These are phyloP conservation scores for Neogobius melanostomus DNA, from an alignment of 2,113 vertebrate genomes.

Conservation along the genomic window DNA sequence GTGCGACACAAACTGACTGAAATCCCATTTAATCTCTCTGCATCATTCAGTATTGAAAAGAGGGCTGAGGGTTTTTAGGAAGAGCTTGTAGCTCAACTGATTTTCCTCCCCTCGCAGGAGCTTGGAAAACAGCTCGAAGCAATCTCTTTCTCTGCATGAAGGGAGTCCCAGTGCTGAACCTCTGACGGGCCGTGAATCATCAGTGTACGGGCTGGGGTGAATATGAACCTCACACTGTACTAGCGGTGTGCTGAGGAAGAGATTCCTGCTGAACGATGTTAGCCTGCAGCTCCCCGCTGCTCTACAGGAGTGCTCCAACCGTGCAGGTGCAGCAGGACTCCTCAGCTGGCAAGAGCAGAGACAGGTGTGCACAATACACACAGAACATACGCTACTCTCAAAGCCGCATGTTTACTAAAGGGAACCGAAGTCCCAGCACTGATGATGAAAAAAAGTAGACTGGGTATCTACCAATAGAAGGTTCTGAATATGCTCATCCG, in stretches of 20 bases:
- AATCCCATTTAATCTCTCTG: slow-evolving; percentile 58
- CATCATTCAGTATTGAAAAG: slow-evolving; percentile 37
- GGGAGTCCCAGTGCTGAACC: slow-evolving; percentile 45
- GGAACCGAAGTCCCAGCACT: too few relatives aligned
- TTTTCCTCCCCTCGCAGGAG: slow-evolving; percentile 31
- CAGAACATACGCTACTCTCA: background rate
- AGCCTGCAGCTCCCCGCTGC: slow-evolving; percentile 50
- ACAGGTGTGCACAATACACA: background rate
- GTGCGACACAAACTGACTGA: slow-evolving; percentile 55
- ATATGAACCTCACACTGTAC: slow-evolving; percentile 3
- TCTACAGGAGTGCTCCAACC: slow-evolving; percentile 42
- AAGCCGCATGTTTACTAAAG: too few relatives aligned
- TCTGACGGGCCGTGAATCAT: slow-evolving; percentile 42
- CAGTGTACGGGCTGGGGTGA: slow-evolving; percentile 31
- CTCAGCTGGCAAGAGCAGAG: slow-evolving; percentile 22
- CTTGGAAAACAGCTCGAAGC: slow-evolving; percentile 69
- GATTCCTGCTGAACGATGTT: slow-evolving; percentile 70
- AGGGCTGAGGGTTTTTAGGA: slow-evolving; percentile 32
- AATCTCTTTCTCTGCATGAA: slow-evolving; percentile 54
- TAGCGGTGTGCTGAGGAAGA: slow-evolving; percentile 37
- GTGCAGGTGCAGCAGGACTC: slow-evolving; percentile 43
- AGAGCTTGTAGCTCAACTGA: slow-evolving; percentile 36
- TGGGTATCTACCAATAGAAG: too few relatives aligned
- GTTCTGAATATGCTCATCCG: too few relatives aligned
- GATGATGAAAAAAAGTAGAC: too few relatives aligned